Conservation (phyloP, 2,888 invertebrate species). For the Trichacis sp. region DNA sequence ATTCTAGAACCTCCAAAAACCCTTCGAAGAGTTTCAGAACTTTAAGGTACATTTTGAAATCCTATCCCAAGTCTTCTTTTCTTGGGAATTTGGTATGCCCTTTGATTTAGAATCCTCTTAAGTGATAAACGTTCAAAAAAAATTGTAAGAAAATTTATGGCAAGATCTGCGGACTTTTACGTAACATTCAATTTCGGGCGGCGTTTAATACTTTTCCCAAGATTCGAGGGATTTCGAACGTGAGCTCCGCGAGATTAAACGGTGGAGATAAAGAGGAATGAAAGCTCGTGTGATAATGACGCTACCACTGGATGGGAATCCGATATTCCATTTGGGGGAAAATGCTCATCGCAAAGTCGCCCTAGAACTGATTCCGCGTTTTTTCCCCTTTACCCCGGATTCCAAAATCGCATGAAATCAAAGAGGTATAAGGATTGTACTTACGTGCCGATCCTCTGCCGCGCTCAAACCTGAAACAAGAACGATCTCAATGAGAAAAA, state of each 20-base stretch:
- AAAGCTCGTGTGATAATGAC: constrained; percentile 53
- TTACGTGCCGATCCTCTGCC: constrained; percentile 77
- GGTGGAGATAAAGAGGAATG: constrained; percentile 47
- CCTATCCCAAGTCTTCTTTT: too few relatives aligned
- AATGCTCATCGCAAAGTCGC: constrained; percentile 9
- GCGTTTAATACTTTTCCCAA: constrained; percentile 4
- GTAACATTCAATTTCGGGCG: too few relatives aligned
- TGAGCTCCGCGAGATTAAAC: constrained; percentile 44
- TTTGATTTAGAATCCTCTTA: too few relatives aligned
- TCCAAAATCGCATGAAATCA: background rate
- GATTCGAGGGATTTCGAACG: constrained; percentile 13
- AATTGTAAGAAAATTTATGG: too few relatives aligned
- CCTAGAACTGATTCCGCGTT: constrained; percentile 9
- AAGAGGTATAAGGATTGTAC: constrained; percentile 60
- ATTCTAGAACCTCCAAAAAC: too few relatives aligned
- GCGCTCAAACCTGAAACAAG: constrained; percentile 74
- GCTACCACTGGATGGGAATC: constrained; percentile 18
- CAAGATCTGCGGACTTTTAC: too few relatives aligned
- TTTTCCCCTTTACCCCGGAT: background rate
- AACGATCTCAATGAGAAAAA: too few relatives aligned
- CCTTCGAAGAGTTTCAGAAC: too few relatives aligned
- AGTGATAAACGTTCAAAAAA: too few relatives aligned
- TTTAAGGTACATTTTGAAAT: too few relatives aligned
- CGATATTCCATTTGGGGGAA: background rate
- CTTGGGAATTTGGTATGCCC: too few relatives aligned